phyloP scores from a whole-genome alignment of 2,797 vertebrate genomes.

The Poecilia velifera region DNA sequence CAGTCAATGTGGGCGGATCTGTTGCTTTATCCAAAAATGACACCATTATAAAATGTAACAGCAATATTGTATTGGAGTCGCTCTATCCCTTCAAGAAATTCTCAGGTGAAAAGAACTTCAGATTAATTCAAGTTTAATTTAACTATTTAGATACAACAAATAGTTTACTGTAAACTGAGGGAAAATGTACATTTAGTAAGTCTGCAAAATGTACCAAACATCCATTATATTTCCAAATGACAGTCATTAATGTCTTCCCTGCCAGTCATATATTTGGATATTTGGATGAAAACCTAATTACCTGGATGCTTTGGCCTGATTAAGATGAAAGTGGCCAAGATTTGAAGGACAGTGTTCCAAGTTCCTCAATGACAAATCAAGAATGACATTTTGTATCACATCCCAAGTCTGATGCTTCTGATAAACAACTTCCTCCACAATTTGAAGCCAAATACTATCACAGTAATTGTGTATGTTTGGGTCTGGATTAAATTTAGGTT shows the following conservation, averaged over 20 bases:
- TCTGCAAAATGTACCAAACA: not conserved
- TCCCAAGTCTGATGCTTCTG: not conserved
- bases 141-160: not conserved
- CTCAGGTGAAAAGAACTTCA: not conserved
- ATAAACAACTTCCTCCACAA: not conserved
- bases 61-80: not conserved
- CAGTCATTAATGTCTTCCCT: not conserved
- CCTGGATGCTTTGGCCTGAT: not conserved
- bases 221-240: not conserved
- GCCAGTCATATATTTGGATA: not conserved
- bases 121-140: not conserved
- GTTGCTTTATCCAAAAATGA: not conserved
- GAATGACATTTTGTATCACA: not conserved
- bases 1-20: not conserved
- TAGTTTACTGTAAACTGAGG: not conserved
- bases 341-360: not conserved
- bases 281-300: not conserved
- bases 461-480: not conserved
- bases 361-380: not conserved
- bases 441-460: not conserved
- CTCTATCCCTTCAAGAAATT: not conserved
- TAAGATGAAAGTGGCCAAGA: not conserved
- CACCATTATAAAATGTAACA: not conserved
- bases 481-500: not conserved
- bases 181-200: not conserved